phyloP scores from a whole-genome alignment of 2,113 vertebrate genomes.

The cattle (Bos taurus) region DNA sequence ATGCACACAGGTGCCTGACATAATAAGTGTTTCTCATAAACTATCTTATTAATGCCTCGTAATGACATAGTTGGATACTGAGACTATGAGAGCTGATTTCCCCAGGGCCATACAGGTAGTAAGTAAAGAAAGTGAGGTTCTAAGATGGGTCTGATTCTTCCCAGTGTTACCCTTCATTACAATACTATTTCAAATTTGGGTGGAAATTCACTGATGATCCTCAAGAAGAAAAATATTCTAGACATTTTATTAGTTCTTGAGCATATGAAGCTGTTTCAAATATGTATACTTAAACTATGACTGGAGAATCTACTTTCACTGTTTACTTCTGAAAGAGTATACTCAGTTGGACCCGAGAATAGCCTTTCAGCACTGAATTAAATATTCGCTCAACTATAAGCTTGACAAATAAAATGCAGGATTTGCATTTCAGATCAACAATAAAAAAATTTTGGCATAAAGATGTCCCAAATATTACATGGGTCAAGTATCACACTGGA shows the following conservation, averaged over 20 bases:
- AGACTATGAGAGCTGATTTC: neutral
- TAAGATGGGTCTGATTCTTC: neutral
- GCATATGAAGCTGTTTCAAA: neutral
- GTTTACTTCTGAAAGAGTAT: neutral
- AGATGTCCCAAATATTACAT: neutral
- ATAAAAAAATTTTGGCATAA: neutral
- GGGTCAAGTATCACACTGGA: neutral
- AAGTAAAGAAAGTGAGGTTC: neutral
- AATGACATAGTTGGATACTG: neutral
- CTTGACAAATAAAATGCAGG: neutral
- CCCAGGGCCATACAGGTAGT: neutral
- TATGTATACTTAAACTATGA: neutral
- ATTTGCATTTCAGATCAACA: slow-evolving; percentile 9
- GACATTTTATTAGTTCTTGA: neutral
- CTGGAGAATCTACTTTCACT: neutral
- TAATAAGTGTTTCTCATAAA: neutral
- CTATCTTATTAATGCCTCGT: neutral
- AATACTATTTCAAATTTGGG: neutral
- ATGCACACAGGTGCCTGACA: neutral
- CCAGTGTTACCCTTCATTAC: neutral
- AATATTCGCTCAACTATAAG: neutral
- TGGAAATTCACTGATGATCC: neutral
- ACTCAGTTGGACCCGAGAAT: neutral
- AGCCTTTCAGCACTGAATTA: neutral
- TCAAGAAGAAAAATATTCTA: neutral